These are phyloP conservation scores for Phlogophora meticulosa DNA, from an alignment of 2,888 invertebrate species.

Conservation along the genomic window DNA sequence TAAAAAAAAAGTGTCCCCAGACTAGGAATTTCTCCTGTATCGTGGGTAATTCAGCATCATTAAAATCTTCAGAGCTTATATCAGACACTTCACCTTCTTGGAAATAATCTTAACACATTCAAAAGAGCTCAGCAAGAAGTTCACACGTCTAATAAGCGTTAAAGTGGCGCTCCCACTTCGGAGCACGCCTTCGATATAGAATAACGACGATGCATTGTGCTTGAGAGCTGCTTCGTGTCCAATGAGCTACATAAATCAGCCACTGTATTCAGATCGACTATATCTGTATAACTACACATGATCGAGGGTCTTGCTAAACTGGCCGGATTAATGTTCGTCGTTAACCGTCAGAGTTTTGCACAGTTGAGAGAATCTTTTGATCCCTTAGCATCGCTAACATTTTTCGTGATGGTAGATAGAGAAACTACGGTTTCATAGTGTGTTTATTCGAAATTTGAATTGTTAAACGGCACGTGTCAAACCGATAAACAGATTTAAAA, in stretches of 20 bases:
- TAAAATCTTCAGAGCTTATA: neutral
- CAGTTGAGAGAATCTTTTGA: slow-evolving; percentile 81
- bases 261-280: slow-evolving; percentile 43
- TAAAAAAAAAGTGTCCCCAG: no score
- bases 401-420: slow-evolving; percentile 56
- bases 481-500: slow-evolving; percentile 5
- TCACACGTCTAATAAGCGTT: slow-evolving; percentile 57
- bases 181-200: slow-evolving; percentile 67
- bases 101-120: slow-evolving; percentile 12
- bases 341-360: slow-evolving; percentile 76
- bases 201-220: slow-evolving; percentile 76
- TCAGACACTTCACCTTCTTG: neutral
- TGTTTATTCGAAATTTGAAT: slow-evolving; percentile 5
- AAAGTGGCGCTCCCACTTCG: slow-evolving; percentile 58
- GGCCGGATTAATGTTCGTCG: slow-evolving; percentile 71
- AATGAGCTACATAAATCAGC: slow-evolving; percentile 73
- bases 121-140: slow-evolving; percentile 38
- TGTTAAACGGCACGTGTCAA: neutral
- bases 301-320: slow-evolving; percentile 62
- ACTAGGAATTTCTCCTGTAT: no score
- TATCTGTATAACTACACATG: slow-evolving; percentile 14
- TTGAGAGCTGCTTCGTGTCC: slow-evolving; percentile 78
- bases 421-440: slow-evolving; percentile 40
- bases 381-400: slow-evolving; percentile 67
- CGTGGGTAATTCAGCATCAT: no score